These are phyloP conservation scores for Gymnocephalus cernua DNA, from an alignment of 2,113 vertebrate species.

Conservation along the genomic window DNA sequence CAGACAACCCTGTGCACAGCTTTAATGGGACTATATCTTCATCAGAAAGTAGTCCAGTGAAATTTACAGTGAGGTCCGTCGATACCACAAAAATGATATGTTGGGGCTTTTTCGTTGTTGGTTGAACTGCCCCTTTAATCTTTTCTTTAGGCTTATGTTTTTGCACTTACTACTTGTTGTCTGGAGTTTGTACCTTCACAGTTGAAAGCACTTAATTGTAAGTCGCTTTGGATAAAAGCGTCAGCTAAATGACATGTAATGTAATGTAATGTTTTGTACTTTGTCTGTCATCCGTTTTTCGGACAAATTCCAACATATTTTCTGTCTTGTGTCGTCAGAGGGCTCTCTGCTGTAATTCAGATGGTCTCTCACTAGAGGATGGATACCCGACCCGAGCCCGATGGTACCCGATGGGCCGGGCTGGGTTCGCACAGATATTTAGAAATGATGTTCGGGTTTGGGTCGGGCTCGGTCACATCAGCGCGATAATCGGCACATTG, in stretches of 20 bases:
- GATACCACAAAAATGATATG: neutral
- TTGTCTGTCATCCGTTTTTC: neutral
- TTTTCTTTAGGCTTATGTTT: neutral
- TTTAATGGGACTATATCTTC: neutral
- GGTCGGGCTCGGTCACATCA: too few species aligned
- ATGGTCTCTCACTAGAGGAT: constrained; percentile 85
- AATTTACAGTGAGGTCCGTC: neutral
- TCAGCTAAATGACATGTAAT: too few species aligned
- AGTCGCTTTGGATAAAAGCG: too few species aligned
- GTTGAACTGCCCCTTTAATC: neutral
- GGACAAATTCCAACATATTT: neutral
- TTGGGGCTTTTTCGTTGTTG: neutral
- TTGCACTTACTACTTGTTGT: constrained; percentile 1
- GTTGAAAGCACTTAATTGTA: too few species aligned
- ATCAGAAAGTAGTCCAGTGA: neutral
- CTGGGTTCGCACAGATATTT: too few species aligned
- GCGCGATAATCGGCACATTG: too few species aligned
- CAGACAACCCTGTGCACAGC: neutral
- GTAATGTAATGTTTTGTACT: too few species aligned
- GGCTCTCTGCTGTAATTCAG: neutral
- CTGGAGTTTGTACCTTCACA: neutral
- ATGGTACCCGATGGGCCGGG: too few species aligned
- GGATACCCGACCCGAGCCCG: too few species aligned
- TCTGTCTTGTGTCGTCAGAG: neutral
- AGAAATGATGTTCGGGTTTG: too few species aligned